phyloP scores from a whole-genome alignment of 2,113 vertebrate species.

The Actenoides hombroni region DNA sequence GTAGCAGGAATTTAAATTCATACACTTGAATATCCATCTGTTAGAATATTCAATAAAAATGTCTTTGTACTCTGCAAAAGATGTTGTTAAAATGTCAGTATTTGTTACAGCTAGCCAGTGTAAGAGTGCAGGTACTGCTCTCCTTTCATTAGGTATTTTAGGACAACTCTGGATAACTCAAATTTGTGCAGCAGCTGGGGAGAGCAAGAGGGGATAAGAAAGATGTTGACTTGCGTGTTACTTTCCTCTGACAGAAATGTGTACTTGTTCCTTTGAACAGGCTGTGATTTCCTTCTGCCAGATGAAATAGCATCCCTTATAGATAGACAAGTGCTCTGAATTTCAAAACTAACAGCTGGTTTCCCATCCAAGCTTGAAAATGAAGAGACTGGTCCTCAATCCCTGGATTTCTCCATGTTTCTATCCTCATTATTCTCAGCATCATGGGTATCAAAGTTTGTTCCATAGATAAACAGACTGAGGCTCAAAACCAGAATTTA shows the following conservation, averaged over 20 bases:
- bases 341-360: background rate
- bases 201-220: background rate
- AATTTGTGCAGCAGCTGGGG: background rate
- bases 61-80: background rate
- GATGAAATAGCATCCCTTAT: background rate
- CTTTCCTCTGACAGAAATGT: background rate
- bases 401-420: background rate
- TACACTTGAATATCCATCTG: background rate
- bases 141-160: background rate
- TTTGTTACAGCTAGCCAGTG: background rate
- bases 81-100: background rate
- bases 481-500: background rate
- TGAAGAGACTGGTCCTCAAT: background rate
- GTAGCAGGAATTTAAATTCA: background rate
- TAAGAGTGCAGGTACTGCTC: background rate
- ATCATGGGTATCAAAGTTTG: fast-evolving
- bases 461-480: background rate
- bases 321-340: background rate
- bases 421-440: background rate
- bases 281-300: background rate
- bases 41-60: background rate
- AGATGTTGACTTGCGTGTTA: background rate
- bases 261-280: background rate
- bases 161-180: background rate
- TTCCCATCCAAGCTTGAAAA: background rate